These are phyloP conservation scores for Drosophila mimica DNA, from an alignment of 2,888 invertebrate species.

Conservation along the genomic window DNA sequence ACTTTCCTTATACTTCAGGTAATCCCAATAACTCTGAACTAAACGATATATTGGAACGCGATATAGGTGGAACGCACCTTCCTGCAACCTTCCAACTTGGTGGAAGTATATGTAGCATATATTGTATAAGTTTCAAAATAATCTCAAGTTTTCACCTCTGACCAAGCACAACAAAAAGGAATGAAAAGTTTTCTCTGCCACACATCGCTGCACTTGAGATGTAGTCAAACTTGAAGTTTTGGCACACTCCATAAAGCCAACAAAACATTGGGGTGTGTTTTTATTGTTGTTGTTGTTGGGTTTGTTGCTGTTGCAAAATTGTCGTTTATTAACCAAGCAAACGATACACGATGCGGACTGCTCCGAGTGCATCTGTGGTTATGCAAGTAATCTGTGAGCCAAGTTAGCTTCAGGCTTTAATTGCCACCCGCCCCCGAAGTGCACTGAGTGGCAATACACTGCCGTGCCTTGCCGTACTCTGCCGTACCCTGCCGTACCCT, in stretches of 20 bases:
- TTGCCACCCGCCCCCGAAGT: constrained; percentile 64
- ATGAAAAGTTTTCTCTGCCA: constrained; percentile 12
- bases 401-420: constrained; percentile 73
- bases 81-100: constrained; percentile 23
- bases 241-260: constrained; percentile 26
- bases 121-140: constrained; percentile 30
- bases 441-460: constrained; percentile 48
- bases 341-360: constrained; percentile 43
- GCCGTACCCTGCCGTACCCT: constrained; percentile 22
- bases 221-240: constrained; percentile 49
- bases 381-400: constrained; percentile 48
- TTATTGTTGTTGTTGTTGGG: constrained; percentile 11
- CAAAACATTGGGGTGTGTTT: constrained; percentile 6
- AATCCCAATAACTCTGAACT: constrained; percentile 15
- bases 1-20: constrained; percentile 12
- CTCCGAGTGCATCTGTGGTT: constrained; percentile 40
- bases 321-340: constrained; percentile 63
- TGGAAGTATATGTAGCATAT: not conserved
- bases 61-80: constrained; percentile 23
- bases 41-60: constrained; percentile 21
- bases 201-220: constrained; percentile 51
- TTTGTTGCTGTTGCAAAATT: constrained; percentile 39
- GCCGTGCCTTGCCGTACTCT: no score
- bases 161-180: constrained; percentile 39
- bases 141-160: constrained; percentile 65